Evolutionary conservation across 1,140 invertebrate species (phyloP), one percentile per base, ranked within the genome.

Genomic region (Wiebesia pumilae): DNA sequence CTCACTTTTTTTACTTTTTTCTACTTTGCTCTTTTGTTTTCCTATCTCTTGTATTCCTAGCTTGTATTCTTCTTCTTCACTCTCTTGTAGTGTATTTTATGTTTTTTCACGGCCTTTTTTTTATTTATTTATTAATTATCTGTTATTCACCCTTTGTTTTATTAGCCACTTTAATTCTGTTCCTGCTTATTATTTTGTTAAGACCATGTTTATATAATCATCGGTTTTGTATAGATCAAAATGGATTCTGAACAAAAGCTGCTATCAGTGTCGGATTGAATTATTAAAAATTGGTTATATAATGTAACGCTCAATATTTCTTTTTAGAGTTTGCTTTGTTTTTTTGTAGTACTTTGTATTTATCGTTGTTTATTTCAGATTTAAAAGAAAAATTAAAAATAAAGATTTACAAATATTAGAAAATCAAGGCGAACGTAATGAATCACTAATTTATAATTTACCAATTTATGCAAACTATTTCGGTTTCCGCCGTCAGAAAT

Each of bases 231-330:
- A 47, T 7, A 82, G 81, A 82, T 71, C 67, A 82, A 54, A 35
- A 47, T 71, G 65, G 81, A 82, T 82, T 82, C 51, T n/a, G 24
- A 35, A 65, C 21, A 24, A 58, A 58, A 79, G 47, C 77, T 79
- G 21, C 47, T 79, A 58, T 79, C 30, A 58, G 10, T 79, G 77
- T 58, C 47, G 6, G n/a, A 51, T 35, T 33, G 77, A 82, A 82
- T 82, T 75, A 75, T 75, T 75, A 75, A 75, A 43, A 75, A 14
- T 38, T 7, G 3, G 38, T 43, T 75, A 75, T 21, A n/a, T 43
- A 10, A 75, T n/a, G 27, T 6, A 16, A 21, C 30, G 6, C 1
- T 16, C 6, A 69, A 69, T 69, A 54, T 16, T 19, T 69, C 14
- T 69, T 24, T 69, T 69, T 71, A 38, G 4, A 30, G 9, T 38